phyloP scores from a whole-genome alignment of 2,113 vertebrate genomes.

The Rhombomys opimus region DNA sequence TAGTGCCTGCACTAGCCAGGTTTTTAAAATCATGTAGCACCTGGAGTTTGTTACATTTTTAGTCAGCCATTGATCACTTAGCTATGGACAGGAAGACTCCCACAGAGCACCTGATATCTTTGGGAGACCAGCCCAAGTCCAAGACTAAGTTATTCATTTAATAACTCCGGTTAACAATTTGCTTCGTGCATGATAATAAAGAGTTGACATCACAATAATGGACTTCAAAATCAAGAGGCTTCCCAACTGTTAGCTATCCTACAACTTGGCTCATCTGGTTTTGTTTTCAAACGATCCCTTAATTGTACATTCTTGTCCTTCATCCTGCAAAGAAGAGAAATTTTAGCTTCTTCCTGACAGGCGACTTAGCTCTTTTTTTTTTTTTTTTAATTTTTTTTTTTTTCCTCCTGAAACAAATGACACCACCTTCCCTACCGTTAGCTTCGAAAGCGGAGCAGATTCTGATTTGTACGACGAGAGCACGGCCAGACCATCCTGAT shows the following conservation, averaged over 20 bases:
- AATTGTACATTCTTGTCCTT: background rate
- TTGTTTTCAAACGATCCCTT: background rate
- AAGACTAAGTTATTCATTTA: background rate
- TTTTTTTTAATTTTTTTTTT: background rate
- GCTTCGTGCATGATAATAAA: conserved; percentile 10
- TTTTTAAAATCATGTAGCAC: conserved; percentile 27
- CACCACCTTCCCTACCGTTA: conserved; percentile 45
- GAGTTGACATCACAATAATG: background rate
- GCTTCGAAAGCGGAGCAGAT: conserved; percentile 75
- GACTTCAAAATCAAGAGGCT: conserved; percentile 4
- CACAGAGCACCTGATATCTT: conserved; percentile 18
- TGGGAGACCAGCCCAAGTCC: background rate
- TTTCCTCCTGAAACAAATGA: background rate
- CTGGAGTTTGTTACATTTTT: conserved; percentile 6
- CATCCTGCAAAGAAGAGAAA: conserved; percentile 14
- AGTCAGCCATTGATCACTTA: background rate
- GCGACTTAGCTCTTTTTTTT: background rate
- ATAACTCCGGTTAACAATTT: background rate
- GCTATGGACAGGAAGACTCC: background rate
- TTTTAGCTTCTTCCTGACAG: background rate
- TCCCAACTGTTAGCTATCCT: background rate
- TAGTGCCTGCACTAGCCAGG: background rate
- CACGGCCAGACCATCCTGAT: background rate
- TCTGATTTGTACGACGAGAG: conserved; percentile 77
- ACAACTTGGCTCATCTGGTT: background rate